phyloP scores from a whole-genome alignment of 2,113 vertebrate species.

The Naja naja region DNA sequence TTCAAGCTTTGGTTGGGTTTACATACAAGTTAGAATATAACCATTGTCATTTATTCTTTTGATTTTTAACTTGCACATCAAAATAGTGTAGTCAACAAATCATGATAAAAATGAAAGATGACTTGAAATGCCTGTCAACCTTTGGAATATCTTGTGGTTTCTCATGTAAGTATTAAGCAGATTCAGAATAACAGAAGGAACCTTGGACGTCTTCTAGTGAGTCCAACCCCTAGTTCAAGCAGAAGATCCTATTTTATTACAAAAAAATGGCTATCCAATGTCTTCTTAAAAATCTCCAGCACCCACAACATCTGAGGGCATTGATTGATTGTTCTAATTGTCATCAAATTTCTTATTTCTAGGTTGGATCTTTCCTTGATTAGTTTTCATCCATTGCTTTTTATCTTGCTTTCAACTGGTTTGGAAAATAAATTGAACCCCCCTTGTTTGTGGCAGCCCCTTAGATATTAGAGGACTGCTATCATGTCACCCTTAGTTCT shows the following conservation, averaged over 20 bases:
- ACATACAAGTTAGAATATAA: not conserved
- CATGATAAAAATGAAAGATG: not conserved
- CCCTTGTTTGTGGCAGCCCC: not conserved
- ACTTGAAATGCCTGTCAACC: not conserved
- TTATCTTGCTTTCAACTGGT: not conserved
- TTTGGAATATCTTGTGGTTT: not conserved
- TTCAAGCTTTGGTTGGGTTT: not conserved
- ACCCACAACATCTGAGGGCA: not conserved
- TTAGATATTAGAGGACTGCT: not conserved
- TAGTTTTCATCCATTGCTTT: not conserved
- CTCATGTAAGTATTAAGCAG: not conserved
- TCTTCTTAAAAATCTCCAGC: not conserved
- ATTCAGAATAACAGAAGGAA: not conserved
- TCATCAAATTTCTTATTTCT: not conserved
- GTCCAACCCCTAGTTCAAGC: not conserved
- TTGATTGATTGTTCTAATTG: not conserved
- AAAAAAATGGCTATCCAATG: not conserved
- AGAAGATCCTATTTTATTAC: not conserved
- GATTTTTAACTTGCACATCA: not conserved
- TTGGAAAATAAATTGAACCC: not conserved
- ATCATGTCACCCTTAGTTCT: not conserved
- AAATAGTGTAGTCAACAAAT: not conserved
- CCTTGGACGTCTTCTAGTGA: not conserved
- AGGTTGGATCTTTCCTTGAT: not conserved
- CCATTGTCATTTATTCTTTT: not conserved